These are phyloP conservation scores for Sclerodermus sp. DNA, from an alignment of 2,888 invertebrate species.

Conservation along the genomic window DNA sequence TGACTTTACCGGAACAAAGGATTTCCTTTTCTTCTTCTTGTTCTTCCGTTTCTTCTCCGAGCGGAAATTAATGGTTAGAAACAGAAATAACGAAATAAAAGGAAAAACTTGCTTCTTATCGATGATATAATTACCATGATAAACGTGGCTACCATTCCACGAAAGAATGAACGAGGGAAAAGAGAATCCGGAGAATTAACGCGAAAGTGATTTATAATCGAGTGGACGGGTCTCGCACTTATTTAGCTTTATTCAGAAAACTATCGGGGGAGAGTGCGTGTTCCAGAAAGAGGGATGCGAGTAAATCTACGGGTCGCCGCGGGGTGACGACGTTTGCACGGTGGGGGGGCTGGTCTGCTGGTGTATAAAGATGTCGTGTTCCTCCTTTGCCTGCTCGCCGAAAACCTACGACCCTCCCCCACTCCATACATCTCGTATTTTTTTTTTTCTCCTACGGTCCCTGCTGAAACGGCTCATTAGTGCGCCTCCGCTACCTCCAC, in stretches of 20 bases:
- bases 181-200: not conserved
- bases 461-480: not conserved
- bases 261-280: too few relatives aligned
- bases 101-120: too few relatives aligned
- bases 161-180: too few relatives aligned
- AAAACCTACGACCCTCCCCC: constrained; percentile 2
- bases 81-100: too few relatives aligned
- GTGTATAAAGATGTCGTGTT: constrained; percentile 49
- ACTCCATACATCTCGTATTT: not conserved
- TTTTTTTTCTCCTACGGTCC: not conserved
- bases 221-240: not conserved
- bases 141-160: too few relatives aligned
- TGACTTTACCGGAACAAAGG: too few relatives aligned
- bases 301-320: constrained; percentile 47
- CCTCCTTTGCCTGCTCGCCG: constrained; percentile 9
- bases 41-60: too few relatives aligned
- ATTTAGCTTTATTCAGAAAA: not conserved
- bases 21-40: not conserved
- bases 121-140: too few relatives aligned
- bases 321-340: constrained; percentile 54
- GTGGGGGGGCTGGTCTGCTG: constrained; percentile 39
- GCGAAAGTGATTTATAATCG: not conserved
- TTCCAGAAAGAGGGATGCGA: constrained; percentile 35
- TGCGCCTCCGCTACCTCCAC: not conserved
- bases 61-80: too few relatives aligned